A percentile compares a stretch with the other conserved stretches of the same genome.
These are phyloP conservation scores for Phyllostomus hastatus DNA, from an alignment of 2,113 vertebrate species.

Conservation along the genomic window DNA sequence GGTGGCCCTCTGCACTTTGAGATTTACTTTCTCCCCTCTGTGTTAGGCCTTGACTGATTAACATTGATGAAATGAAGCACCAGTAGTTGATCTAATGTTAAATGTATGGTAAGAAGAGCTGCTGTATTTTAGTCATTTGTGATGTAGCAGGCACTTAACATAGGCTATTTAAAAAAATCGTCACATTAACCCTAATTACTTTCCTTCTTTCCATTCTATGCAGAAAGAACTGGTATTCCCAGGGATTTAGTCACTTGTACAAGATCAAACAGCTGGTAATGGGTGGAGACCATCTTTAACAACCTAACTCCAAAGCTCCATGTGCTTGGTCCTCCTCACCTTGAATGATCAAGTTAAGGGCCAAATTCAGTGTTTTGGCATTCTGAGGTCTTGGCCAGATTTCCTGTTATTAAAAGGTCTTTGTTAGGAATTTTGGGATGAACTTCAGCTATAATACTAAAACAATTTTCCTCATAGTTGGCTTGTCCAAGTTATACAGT, in stretches of 20 bases:
- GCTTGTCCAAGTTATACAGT: background rate
- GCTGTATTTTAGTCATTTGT: background rate
- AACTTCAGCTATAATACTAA: background rate
- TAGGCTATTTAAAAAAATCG: background rate
- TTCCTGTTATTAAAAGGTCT: background rate
- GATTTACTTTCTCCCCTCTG: background rate
- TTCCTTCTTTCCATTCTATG: background rate
- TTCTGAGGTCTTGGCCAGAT: background rate
- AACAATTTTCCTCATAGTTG: background rate
- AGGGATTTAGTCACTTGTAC: background rate
- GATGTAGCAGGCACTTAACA: background rate
- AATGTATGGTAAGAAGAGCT: background rate
- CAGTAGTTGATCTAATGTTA: background rate
- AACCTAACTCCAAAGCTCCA: background rate
- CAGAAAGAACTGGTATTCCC: background rate
- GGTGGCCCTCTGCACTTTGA: background rate
- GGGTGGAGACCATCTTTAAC: background rate
- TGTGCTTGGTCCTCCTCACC: background rate
- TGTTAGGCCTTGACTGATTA: background rate
- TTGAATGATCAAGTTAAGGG: background rate
- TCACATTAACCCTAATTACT: background rate
- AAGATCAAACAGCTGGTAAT: background rate
- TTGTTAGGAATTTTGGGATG: background rate
- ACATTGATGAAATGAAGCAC: background rate
- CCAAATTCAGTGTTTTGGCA: background rate